phyloP scores from a whole-genome alignment of 2,888 invertebrate genomes.

The Ptychoptera albimana region DNA sequence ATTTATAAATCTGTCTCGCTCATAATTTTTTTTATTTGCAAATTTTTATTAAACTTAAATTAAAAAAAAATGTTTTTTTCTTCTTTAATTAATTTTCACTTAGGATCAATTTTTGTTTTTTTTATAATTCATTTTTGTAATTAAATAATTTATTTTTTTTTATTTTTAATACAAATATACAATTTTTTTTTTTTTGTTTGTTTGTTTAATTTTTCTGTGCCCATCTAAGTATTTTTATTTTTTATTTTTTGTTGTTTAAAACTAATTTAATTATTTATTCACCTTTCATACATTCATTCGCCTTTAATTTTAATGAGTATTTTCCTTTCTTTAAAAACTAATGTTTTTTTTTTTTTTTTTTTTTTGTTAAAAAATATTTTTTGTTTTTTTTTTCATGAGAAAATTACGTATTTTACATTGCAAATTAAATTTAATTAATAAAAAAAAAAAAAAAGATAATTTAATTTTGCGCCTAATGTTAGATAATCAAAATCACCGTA shows the following conservation, averaged over 20 bases:
- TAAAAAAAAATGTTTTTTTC: conserved; percentile 2
- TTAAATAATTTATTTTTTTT: conserved; percentile 5
- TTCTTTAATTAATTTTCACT: background rate
- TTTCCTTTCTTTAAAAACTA: conserved; percentile 10
- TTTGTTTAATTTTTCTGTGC: background rate
- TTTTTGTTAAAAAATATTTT: conserved; percentile 5
- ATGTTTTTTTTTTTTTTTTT: conserved; percentile 10
- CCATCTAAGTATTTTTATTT: conserved; percentile 1
- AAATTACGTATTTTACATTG: too few relatives aligned
- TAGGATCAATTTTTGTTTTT: conserved; percentile 2
- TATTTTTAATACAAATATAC: conserved; percentile 8
- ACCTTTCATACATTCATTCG: too few relatives aligned
- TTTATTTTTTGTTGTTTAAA: conserved; percentile 4
- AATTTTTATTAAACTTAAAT: conserved; percentile 10
- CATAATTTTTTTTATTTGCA: conserved; percentile 7
- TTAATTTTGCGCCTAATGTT: too few relatives aligned
- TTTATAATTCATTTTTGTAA: conserved; percentile 8
- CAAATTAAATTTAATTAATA: too few relatives aligned
- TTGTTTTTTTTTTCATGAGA: too few relatives aligned
- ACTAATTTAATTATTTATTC: background rate
- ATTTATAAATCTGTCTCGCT: conserved; percentile 7
- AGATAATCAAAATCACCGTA: too few relatives aligned
- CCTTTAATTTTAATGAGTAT: conserved; percentile 10
- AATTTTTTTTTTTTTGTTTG: conserved; percentile 11
- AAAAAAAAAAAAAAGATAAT: too few relatives aligned